Conservation (phyloP, 1,140 invertebrate genomes). For the Pygmarrhopalites habei region DNA sequence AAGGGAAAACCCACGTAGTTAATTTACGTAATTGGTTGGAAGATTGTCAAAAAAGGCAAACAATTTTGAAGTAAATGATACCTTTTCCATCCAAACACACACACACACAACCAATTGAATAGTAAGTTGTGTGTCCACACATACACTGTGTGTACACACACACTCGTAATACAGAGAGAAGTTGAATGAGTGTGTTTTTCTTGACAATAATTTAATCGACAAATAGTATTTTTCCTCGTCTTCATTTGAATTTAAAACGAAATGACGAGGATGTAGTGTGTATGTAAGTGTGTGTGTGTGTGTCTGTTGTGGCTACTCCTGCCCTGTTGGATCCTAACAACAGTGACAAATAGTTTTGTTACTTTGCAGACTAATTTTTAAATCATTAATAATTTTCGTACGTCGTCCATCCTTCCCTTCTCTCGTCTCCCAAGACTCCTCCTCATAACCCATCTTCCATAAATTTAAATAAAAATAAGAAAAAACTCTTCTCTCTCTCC, state of each 20-base stretch:
- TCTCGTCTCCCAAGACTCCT: not conserved
- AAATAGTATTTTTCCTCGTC: not conserved
- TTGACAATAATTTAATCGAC: not conserved
- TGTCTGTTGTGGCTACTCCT: too few species aligned
- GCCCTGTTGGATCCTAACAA: too few species aligned
- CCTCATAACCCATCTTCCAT: not conserved
- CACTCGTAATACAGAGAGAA: not conserved
- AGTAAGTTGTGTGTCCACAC: too few species aligned
- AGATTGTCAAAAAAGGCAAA: too few species aligned
- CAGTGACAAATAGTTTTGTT: slow-evolving; percentile 13
- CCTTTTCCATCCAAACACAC: too few species aligned
- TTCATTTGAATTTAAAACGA: not conserved
- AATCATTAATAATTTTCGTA: slow-evolving; percentile 27
- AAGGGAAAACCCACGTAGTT: too few species aligned
- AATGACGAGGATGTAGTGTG: too few species aligned
- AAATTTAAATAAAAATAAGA: slow-evolving; percentile 6
- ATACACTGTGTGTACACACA: not conserved
- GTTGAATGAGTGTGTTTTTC: not conserved
- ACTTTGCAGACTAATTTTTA: slow-evolving; percentile 15
- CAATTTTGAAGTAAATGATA: too few species aligned
- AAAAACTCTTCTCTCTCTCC: not conserved
- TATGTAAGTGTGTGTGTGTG: too few species aligned
- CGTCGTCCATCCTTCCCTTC: not conserved
- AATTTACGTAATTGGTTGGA: too few species aligned
- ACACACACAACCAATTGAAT: too few species aligned